These are phyloP conservation scores for Coenobita brevimanus DNA, from an alignment of 1,140 invertebrate genomes.

Conservation along the genomic window DNA sequence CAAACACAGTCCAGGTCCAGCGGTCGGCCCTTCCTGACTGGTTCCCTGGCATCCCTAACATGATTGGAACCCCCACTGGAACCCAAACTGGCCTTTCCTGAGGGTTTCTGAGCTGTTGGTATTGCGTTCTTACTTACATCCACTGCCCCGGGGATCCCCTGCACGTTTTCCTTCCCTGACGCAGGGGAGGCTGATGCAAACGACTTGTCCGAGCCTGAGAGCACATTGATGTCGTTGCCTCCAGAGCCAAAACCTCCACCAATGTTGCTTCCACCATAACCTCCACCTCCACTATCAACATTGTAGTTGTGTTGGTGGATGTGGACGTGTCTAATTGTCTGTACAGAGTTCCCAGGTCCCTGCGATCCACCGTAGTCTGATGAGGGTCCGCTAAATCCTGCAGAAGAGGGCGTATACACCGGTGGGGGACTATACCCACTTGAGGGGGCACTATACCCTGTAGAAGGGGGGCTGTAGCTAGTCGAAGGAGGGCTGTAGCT, in stretches of 20 bases:
- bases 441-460: neutral
- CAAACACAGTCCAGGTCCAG: conserved; percentile 35
- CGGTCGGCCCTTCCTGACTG: neutral
- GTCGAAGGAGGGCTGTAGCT: neutral
- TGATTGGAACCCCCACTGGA: neutral
- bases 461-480: conserved; percentile 3
- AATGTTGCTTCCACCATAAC: neutral
- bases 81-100: neutral
- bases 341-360: neutral
- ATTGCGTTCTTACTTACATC: neutral
- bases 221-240: neutral
- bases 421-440: conserved; percentile 8
- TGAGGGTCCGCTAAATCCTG: neutral
- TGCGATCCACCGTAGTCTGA: neutral
- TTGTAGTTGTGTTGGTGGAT: conserved; percentile 36
- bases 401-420: neutral
- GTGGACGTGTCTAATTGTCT: conserved; percentile 47
- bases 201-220: neutral
- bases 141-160: neutral
- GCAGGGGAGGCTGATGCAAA: neutral
- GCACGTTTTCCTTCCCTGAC: neutral
- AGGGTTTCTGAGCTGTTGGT: neutral
- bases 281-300: neutral
- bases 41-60: neutral
- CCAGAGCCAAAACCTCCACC: neutral